Percentiles rank a stretch among this genome's conserved stretches.
phyloP scores from a whole-genome alignment of 2,888 invertebrate species.

The Amphipoea oculea region DNA sequence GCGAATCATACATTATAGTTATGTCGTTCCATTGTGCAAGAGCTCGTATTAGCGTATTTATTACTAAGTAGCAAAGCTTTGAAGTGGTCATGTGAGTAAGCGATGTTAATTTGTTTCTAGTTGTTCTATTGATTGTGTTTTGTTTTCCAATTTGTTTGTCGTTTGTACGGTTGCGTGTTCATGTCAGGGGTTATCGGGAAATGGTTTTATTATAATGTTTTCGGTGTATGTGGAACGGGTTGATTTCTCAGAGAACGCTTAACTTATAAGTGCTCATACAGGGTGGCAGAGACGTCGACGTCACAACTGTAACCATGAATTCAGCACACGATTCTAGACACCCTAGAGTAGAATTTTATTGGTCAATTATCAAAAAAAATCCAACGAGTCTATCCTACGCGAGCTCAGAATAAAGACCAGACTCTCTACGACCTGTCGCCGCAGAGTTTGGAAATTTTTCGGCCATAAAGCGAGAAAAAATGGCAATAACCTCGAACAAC shows the following conservation, averaged over 20 bases:
- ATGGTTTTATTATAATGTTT: conserved; percentile 2
- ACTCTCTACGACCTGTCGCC: no score
- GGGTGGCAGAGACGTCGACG: no score
- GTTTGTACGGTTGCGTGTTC: conserved; percentile 22
- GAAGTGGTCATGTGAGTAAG: conserved; percentile 39
- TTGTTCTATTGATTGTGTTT: conserved; percentile 34
- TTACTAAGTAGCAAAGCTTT: conserved; percentile 49
- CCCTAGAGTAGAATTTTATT: no score
- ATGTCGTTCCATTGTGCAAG: conserved; percentile 23
- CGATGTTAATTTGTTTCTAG: conserved; percentile 43
- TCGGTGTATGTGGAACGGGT: neutral
- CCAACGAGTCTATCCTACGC: no score
- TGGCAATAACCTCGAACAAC: no score
- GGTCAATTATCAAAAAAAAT: no score
- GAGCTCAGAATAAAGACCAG: no score
- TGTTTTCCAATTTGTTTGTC: conserved; percentile 39
- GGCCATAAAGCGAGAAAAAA: no score
- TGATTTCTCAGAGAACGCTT: neutral
- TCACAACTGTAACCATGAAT: no score
- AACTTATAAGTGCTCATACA: neutral
- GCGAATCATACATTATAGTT: conserved; percentile 49
- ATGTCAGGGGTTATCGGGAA: neutral
- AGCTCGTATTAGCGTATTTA: conserved; percentile 28
- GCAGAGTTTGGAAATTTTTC: no score
- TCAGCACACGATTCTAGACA: no score